A percentile compares a stretch with the other conserved stretches of the same genome.
Conservation (phyloP, 2,888 invertebrate genomes). For the Erannis defoliaria region DNA sequence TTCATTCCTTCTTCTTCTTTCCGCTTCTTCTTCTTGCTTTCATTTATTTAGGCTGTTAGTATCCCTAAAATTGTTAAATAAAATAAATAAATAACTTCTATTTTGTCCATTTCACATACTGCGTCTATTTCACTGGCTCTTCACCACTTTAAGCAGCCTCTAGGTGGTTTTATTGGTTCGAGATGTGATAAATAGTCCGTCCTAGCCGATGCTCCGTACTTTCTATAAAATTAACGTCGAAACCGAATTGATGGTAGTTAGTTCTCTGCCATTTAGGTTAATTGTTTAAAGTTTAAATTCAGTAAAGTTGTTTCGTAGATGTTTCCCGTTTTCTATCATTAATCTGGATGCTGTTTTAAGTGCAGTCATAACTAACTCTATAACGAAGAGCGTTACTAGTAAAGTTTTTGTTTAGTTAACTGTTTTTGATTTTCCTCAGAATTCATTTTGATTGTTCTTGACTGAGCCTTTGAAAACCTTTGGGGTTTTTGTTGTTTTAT, state of each 20-base stretch:
- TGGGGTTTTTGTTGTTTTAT: too few species aligned
- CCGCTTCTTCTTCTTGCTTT: too few species aligned
- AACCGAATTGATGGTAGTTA: conserved; percentile 30
- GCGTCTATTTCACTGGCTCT: conserved; percentile 2
- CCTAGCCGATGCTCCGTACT: conserved; percentile 37
- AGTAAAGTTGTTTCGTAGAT: neutral
- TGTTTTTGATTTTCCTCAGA: too few species aligned
- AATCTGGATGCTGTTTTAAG: neutral
- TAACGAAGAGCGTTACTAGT: too few species aligned
- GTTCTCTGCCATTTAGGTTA: conserved; percentile 17
- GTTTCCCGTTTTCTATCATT: conserved; percentile 1
- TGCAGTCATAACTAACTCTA: neutral
- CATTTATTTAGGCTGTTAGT: too few species aligned
- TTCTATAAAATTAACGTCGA: conserved; percentile 43
- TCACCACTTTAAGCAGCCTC: conserved; percentile 34
- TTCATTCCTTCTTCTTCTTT: too few species aligned
- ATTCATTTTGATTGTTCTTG: too few species aligned
- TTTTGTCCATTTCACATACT: conserved; percentile 8
- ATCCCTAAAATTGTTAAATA: too few species aligned
- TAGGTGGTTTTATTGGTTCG: conserved; percentile 45
- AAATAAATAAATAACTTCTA: too few species aligned
- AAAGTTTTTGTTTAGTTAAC: too few species aligned
- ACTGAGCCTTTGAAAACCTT: too few species aligned
- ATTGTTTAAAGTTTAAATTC: conserved; percentile 28
- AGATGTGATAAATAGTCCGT: conserved; percentile 46